These are phyloP conservation scores for Bucorvus abyssinicus DNA, from an alignment of 2,797 vertebrate genomes.

Conservation along the genomic window DNA sequence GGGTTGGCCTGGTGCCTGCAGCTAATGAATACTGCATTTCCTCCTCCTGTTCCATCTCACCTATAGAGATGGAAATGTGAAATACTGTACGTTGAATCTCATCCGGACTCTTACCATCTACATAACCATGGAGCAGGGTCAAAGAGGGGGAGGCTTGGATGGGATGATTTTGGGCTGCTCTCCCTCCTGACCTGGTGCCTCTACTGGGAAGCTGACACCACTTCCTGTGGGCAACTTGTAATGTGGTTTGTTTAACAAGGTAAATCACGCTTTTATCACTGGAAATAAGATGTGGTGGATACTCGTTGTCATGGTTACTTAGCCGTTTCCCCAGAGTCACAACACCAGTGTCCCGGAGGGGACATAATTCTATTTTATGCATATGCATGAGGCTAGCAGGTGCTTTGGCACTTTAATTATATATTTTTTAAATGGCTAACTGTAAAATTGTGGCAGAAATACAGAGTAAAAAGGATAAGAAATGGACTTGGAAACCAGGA, in stretches of 20 bases:
- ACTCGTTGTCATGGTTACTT: conserved; percentile 81
- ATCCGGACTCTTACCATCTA: neutral
- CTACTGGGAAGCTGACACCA: conserved; percentile 49
- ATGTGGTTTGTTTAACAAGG: conserved; percentile 63
- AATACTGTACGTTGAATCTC: neutral
- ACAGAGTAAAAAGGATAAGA: conserved; percentile 11
- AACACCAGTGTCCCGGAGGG: conserved; percentile 76
- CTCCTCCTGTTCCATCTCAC: neutral
- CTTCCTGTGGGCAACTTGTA: conserved; percentile 71
- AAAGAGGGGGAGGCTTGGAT: neutral
- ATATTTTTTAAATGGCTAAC: conserved; percentile 31
- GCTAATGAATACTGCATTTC: neutral
- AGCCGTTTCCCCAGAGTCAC: conserved; percentile 76
- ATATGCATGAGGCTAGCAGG: conserved; percentile 76
- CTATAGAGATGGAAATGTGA: neutral
- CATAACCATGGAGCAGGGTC: neutral
- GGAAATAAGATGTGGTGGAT: conserved; percentile 65
- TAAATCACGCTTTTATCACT: conserved; percentile 69
- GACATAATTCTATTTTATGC: conserved; percentile 75
- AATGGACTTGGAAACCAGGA: conserved; percentile 4
- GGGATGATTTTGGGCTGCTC: conserved; percentile 37
- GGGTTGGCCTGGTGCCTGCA: conserved; percentile 10
- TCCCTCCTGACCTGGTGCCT: conserved; percentile 56
- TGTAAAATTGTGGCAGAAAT: conserved; percentile 59
- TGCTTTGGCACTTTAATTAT: conserved; percentile 75